Conservation (phyloP, 2,888 invertebrate genomes). For the Galeruca laticollis region DNA sequence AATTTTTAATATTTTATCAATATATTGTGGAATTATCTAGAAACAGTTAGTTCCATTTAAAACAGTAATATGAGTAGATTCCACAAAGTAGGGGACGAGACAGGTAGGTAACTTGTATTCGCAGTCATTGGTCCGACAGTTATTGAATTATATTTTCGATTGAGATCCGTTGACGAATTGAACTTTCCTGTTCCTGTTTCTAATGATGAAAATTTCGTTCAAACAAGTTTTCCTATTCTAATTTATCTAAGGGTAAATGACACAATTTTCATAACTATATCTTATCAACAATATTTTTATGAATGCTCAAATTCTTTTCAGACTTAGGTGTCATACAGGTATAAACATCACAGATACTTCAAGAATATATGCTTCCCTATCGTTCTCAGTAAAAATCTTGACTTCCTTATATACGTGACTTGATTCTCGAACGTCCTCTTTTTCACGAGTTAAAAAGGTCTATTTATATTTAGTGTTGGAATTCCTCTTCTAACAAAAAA, state of each 20-base stretch:
- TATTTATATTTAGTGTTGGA: conserved; percentile 36
- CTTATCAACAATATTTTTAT: conserved; percentile 8
- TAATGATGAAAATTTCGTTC: too few relatives aligned
- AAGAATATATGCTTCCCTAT: conserved; percentile 57
- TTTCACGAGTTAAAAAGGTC: conserved; percentile 58
- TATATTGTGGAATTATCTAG: too few relatives aligned
- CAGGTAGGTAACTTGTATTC: too few relatives aligned
- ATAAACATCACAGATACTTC: conserved; percentile 42
- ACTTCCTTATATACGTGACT: conserved; percentile 60
- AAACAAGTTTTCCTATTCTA: background rate
- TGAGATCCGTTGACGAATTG: too few relatives aligned
- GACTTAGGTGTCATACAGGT: conserved; percentile 45
- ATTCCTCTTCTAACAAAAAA: background rate
- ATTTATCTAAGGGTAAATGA: background rate
- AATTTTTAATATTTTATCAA: too few relatives aligned
- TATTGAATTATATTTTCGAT: too few relatives aligned
- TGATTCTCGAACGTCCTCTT: conserved; percentile 57
- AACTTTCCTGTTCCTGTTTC: too few relatives aligned
- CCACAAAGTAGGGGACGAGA: too few relatives aligned
- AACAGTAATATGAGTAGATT: too few relatives aligned
- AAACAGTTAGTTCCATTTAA: too few relatives aligned
- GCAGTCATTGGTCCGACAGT: too few relatives aligned
- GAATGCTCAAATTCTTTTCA: conserved; percentile 36
- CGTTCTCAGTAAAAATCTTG: conserved; percentile 58
- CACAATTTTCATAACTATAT: background rate